A percentile compares a stretch with the other conserved stretches of the same genome.
phyloP scores from a whole-genome alignment of 2,113 vertebrate species.

The Hydrolagus affinis region DNA sequence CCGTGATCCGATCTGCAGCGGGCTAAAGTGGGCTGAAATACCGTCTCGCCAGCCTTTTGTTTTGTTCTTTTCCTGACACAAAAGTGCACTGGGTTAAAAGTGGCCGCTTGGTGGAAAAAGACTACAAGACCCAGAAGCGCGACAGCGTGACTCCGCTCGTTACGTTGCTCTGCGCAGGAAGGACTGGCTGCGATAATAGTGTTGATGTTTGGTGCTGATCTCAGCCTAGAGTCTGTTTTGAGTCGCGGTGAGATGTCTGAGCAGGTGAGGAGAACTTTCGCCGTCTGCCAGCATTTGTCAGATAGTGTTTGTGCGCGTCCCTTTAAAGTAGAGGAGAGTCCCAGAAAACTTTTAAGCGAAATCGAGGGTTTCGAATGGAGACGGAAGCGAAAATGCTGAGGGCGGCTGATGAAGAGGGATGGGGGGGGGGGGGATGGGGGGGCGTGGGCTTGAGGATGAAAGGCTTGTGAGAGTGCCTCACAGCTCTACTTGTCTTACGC shows the following conservation, averaged over 20 bases:
- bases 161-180: too few species aligned
- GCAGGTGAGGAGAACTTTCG: not conserved
- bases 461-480: not conserved
- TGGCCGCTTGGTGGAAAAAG: too few species aligned
- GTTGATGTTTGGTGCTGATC: constrained; percentile 9
- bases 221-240: not conserved
- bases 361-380: constrained; percentile 24
- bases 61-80: too few species aligned
- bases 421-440: too few species aligned
- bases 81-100: too few species aligned
- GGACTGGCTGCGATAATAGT: not conserved
- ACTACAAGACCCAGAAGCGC: too few species aligned
- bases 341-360: not conserved
- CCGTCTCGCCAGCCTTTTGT: too few species aligned
- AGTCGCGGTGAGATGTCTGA: not conserved
- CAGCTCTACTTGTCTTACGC: not conserved
- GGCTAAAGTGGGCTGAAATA: too few species aligned
- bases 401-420: too few species aligned
- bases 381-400: constrained; percentile 3
- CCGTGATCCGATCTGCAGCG: too few species aligned
- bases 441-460: not conserved
- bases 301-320: not conserved
- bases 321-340: not conserved
- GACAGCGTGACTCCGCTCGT: too few species aligned
- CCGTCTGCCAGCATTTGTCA: not conserved